These are phyloP conservation scores for Liasis olivaceus DNA, from an alignment of 2,797 vertebrate species.

Conservation along the genomic window DNA sequence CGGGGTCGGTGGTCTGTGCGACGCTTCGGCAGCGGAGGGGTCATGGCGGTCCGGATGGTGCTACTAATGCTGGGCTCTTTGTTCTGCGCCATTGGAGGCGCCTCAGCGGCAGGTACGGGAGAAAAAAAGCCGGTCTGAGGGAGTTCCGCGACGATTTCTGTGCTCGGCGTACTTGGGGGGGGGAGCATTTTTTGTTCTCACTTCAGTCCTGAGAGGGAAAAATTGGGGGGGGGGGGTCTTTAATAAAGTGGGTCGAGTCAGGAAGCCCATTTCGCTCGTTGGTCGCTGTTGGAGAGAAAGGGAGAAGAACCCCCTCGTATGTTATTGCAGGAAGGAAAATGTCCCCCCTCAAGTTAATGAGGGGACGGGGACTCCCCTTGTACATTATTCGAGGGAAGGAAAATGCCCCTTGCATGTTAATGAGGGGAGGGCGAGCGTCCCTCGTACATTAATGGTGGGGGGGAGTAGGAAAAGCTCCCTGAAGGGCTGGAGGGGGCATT, in stretches of 20 bases:
- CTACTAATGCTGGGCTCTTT: conserved; percentile 2
- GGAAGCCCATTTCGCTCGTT: neutral
- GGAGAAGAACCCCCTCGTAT: no score
- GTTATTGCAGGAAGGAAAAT: neutral
- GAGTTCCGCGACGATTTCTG: neutral
- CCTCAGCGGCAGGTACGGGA: conserved; percentile 5
- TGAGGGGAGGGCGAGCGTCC: neutral
- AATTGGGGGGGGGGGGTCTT: neutral
- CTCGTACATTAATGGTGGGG: neutral
- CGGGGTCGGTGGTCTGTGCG: neutral
- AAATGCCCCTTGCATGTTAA: no score
- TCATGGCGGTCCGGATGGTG: neutral
- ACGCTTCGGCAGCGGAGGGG: neutral
- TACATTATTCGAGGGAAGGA: neutral
- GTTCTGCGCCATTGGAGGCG: neutral
- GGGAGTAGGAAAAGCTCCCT: neutral
- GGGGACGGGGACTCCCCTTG: neutral
- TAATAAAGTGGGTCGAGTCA: neutral
- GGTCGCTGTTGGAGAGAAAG: neutral
- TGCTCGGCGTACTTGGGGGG: neutral
- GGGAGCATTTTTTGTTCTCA: neutral
- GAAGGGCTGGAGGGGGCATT: no score
- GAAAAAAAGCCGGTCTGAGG: neutral
- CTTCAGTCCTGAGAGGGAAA: neutral
- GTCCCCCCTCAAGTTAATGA: neutral